Evolutionary conservation across 1,140 invertebrate species (phyloP), one percentile per base, ranked within the genome.

Genomic region (Phthorimaea operculella): DNA sequence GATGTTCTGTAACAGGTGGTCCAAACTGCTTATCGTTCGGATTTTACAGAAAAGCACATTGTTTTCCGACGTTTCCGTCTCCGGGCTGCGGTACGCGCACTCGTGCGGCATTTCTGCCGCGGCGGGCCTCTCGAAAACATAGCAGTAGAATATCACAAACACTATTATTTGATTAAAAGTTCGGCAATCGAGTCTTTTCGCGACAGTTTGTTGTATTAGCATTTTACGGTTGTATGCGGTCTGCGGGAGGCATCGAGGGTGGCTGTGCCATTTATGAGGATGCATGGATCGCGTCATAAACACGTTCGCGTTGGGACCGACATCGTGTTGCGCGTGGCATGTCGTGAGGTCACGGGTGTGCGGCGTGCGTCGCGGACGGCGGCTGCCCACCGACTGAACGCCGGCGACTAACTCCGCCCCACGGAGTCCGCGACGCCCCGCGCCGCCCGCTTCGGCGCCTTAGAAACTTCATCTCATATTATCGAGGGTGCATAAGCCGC

Each of bases 401-500:
- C 55, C 64, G 68, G 61, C 70, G 15, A 12, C 57, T 67, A 59
- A 58, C 81, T 84, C 79, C 81, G 79, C 81, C 79, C 74, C 63
- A 60, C 70, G 64, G 68, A 64, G 66, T 70, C 65, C 58, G 49
- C 44, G 18, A 63, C 65, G 71, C 67, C 76, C 71, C 73, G 58
- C 64, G 64, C 70, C 72, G 63, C 74, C 71, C 60, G 69, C 59
- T 69, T 76, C 74, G 60, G 69, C 76, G 75, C 76, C 68, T 65
- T 78, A 74, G 72, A 76, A 81, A 81, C 75, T 81, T 79, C 75
- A 81, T 82, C 76, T 76, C 77, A 74, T 76, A 79, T 76, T 79
- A 77, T 75, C 71, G 70, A 72, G 77, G 75, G 76, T 83, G 74
- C 79, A 76, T 78, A 76, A 74, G 70, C 75, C 72, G 66, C 71